Base-by-base conservation (phyloP, 2,113 vertebrate genomes). In the Boleophthalmus pectinirostris region DNA sequence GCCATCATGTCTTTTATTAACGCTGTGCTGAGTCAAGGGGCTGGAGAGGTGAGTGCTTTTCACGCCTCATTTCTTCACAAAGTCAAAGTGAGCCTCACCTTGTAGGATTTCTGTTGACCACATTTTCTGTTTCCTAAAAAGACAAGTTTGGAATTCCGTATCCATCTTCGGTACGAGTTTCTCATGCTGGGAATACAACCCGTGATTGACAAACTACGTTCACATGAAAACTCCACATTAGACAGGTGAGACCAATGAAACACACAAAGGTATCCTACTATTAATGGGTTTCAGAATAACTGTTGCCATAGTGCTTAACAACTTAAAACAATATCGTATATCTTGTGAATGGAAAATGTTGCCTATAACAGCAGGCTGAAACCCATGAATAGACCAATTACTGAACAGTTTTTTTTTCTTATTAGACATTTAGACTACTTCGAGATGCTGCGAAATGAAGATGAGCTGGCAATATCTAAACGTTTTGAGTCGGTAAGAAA, bases 1-100 rank as follows among this genome's bases (percentile, higher is more conserved):
- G 97, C 98, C 78, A 98, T 99, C 90, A 99, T 99, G 98, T 99
- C 97, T 80, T 99, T 99, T 89, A 99, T 99, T 83, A 99, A 99
- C 0, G 98, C 98, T 3, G 96, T 99, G 74, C 94, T 99, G 67
- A 99, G 97, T 81, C 96, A 99, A 89, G 98, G 97, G 1, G 95
- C 97, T 5, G 98, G 97, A 79, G 96, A 98, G 96, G 98, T 99
- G 88, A 94, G 15, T 2, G 0, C 33, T 21, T 35, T 16, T 2
- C 14, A 20, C 16, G 1, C 23, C 24, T 43, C 45, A 16, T 29
- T 69, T 25, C 51, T 47, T 46, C 38, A 14, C 8, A 49, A 56
- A 53, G 67, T 74, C 66, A 25, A 20, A 15, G 24, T 63, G 33
- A 60, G 16, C 15, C 33, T 66, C 6, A 20, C 23, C 3, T 15